A percentile compares a stretch with the other conserved stretches of the same genome.
Evolutionary conservation across 2,113 vertebrate species (phyloP).

Genomic region (Myxocyprinus asiaticus): DNA sequence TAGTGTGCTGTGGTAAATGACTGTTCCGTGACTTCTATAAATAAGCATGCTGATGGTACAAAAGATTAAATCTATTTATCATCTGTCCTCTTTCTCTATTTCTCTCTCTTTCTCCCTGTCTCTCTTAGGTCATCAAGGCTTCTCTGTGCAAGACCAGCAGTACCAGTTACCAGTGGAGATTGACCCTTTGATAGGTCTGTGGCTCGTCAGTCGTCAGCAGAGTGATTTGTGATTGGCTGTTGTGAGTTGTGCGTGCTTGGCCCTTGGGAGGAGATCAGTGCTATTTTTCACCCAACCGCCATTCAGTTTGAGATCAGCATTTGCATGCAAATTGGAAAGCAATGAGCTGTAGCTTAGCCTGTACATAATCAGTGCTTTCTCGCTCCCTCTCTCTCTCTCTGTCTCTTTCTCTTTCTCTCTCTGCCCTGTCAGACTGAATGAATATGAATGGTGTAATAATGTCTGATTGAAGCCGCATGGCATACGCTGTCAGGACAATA

Average conservation of each 20-base stretch:
- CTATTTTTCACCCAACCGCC: constrained; percentile 88
- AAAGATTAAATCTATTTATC: constrained; percentile 5
- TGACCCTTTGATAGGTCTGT: constrained; percentile 96
- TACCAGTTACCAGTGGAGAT: constrained; percentile 99
- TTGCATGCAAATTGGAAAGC: constrained; percentile 99
- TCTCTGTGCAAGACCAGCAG: constrained; percentile 92
- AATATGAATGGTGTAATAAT: constrained; percentile 99
- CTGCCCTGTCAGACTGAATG: constrained; percentile 91
- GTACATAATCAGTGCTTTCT: constrained; percentile 84
- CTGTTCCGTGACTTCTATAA: neutral
- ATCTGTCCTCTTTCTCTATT: constrained; percentile 61
- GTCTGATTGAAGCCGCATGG: constrained; percentile 95
- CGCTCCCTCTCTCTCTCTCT: constrained; percentile 47
- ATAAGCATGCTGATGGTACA: neutral
- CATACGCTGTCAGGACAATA: constrained; percentile 97
- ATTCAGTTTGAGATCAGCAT: constrained; percentile 92
- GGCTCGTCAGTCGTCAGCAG: constrained; percentile 71
- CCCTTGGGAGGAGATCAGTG: constrained; percentile 70
- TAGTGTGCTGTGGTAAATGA: neutral
- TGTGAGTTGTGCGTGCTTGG: constrained; percentile 37
- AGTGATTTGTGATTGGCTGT: constrained; percentile 46
- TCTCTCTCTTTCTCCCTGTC: too few species aligned
- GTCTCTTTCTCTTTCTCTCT: too few species aligned
- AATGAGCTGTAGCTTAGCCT: constrained; percentile 98
- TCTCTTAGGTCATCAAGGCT: constrained; percentile 89